Evolutionary conservation across 2,113 vertebrate species (phyloP).

Genomic region (Euleptes europaea): DNA sequence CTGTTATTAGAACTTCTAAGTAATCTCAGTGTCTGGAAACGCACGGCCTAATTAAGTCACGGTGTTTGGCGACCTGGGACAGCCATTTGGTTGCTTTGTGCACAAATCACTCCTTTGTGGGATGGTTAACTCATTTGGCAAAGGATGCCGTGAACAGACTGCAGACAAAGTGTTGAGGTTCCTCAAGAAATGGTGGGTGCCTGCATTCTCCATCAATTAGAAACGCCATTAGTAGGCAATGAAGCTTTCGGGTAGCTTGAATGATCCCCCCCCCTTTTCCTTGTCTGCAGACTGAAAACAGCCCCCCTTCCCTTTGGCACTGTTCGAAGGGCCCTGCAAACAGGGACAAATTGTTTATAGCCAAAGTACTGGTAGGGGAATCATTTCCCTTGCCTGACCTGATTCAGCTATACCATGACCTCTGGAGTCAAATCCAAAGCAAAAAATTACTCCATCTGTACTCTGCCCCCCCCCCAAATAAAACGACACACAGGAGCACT

Average conservation of each 20-base stretch:
- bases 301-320: too few species aligned
- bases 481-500: too few species aligned
- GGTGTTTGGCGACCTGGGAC: not conserved
- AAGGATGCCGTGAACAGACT: not conserved
- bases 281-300: too few species aligned
- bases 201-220: not conserved
- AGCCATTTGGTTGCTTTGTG: not conserved
- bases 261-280: too few species aligned
- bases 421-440: not conserved
- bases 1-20: conserved; percentile 9
- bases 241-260: not conserved
- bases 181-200: not conserved
- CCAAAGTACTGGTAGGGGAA: not conserved
- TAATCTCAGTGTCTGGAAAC: conserved; percentile 10
- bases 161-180: not conserved
- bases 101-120: not conserved
- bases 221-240: not conserved
- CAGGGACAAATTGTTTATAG: not conserved
- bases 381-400: too few species aligned
- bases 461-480: too few species aligned
- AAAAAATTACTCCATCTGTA: too few species aligned
- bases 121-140: not conserved
- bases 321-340: not conserved
- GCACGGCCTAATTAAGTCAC: not conserved
- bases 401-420: too few species aligned